These are phyloP conservation scores for Gnathonemus longibarbis DNA, from an alignment of 2,113 vertebrate genomes.

Conservation along the genomic window DNA sequence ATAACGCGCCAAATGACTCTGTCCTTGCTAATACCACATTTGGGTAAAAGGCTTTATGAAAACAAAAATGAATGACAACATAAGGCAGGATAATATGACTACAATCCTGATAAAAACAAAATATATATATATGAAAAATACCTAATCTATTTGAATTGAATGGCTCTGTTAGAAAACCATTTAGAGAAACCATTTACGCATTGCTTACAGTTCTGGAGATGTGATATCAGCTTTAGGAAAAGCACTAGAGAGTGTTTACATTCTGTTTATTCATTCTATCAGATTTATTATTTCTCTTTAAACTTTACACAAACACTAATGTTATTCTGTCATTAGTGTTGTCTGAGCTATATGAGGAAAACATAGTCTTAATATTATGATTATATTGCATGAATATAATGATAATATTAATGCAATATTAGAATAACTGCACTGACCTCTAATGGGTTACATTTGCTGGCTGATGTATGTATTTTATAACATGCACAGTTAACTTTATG, in stretches of 20 bases:
- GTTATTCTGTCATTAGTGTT: conserved; percentile 34
- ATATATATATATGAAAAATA: not conserved
- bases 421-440: conserved; percentile 11
- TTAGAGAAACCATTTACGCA: not conserved
- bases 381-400: not conserved
- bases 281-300: not conserved
- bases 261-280: conserved; percentile 2
- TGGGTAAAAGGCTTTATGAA: conserved; percentile 21
- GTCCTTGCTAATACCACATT: conserved; percentile 7
- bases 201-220: not conserved
- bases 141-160: not conserved
- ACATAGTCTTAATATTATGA: not conserved
- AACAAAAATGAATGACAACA: not conserved
- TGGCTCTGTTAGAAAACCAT: not conserved
- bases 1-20: not conserved
- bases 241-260: not conserved
- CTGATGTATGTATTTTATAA: conserved; percentile 36
- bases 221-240: not conserved
- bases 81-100: not conserved
- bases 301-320: conserved; percentile 21
- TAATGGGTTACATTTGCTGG: conserved; percentile 48
- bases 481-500: conserved; percentile 31
- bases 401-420: conserved; percentile 22
- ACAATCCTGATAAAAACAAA: not conserved
- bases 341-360: not conserved